Evolutionary conservation across 2,797 vertebrate genomes (phyloP).

Genomic region (Cetoscarus ocellatus): DNA sequence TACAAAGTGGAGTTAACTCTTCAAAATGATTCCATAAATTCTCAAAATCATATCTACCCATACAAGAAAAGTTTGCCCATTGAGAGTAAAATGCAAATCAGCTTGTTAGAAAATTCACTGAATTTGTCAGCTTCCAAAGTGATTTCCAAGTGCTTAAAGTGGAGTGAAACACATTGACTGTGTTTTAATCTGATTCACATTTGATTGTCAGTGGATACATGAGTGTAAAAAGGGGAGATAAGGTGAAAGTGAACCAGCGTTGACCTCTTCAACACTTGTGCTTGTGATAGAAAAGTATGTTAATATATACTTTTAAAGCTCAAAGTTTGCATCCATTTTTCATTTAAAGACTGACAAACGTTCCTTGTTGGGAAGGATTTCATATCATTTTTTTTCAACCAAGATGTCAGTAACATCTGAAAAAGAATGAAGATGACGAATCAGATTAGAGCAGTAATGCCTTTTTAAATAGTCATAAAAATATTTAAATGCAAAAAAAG

Average conservation of each 20-base stretch:
- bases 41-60: background rate
- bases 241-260: conserved; percentile 5
- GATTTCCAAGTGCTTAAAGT: conserved; percentile 33
- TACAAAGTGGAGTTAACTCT: conserved; percentile 8
- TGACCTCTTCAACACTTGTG: background rate
- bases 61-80: conserved; percentile 14
- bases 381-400: too few species aligned
- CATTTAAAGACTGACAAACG: background rate
- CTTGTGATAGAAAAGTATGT: background rate
- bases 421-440: too few species aligned
- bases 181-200: conserved; percentile 25
- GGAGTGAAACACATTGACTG: conserved; percentile 18
- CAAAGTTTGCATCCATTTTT: background rate
- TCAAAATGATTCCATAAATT: background rate
- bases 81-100: conserved; percentile 29
- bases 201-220: conserved; percentile 16
- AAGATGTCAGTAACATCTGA: too few species aligned
- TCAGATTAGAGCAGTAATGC: too few species aligned
- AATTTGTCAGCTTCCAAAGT: conserved; percentile 28
- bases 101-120: conserved; percentile 4
- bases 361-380: too few species aligned
- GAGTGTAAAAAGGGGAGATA: conserved; percentile 3
- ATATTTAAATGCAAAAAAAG: too few species aligned
- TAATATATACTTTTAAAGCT: conserved; percentile 6
- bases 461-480: too few species aligned